These are phyloP conservation scores for Cheirogaleus medius DNA, from an alignment of 2,113 vertebrate species.

Conservation along the genomic window DNA sequence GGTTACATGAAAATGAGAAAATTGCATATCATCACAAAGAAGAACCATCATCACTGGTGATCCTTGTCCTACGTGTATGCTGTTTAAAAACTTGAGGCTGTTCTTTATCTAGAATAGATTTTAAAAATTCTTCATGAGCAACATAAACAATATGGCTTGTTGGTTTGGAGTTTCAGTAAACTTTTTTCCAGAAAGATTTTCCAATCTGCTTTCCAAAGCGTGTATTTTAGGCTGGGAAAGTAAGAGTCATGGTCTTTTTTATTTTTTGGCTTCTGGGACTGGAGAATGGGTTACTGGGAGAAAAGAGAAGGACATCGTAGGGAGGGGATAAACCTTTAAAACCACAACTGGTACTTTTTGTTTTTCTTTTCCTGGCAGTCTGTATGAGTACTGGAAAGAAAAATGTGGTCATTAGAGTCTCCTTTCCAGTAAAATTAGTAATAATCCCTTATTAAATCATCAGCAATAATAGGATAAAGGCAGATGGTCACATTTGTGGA, in stretches of 20 bases:
- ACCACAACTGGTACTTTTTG: neutral
- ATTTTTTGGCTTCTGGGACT: neutral
- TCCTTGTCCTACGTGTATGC: neutral
- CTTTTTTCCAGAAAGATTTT: conserved; percentile 36
- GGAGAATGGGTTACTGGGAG: neutral
- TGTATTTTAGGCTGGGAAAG: neutral
- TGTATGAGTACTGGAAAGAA: neutral
- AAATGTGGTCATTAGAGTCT: neutral
- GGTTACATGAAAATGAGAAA: neutral
- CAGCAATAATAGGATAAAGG: neutral
- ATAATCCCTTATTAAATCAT: neutral
- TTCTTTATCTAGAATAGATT: neutral
- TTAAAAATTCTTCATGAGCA: neutral
- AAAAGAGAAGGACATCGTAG: neutral
- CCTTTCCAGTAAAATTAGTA: conserved; percentile 24
- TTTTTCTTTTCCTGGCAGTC: neutral
- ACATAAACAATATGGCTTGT: neutral
- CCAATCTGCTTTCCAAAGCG: neutral
- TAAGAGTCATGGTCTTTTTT: neutral
- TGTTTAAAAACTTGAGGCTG: neutral
- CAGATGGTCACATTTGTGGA: neutral
- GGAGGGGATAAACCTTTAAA: neutral
- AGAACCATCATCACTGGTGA: neutral
- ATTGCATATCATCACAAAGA: neutral
- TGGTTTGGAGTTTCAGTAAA: neutral